These are phyloP conservation scores for Bagarius yarrelli DNA, from an alignment of 2,113 vertebrate species.

Conservation along the genomic window DNA sequence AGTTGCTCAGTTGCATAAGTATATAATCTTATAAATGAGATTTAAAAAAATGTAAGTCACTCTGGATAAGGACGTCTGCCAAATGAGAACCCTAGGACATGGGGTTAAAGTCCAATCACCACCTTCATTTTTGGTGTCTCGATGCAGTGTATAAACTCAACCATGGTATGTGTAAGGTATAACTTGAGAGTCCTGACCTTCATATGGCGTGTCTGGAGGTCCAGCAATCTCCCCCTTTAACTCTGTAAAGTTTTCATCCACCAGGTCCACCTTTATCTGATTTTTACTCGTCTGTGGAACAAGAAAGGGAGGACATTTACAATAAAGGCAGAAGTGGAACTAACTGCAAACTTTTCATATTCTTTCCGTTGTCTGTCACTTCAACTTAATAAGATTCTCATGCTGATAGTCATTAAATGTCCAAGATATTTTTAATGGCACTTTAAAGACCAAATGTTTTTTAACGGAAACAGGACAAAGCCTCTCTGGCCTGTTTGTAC, in stretches of 20 bases:
- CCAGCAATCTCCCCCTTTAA: conserved; percentile 98
- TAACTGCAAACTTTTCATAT: background rate
- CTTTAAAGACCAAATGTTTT: background rate
- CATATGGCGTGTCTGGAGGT: conserved; percentile 97
- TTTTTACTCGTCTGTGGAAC: conserved; percentile 95
- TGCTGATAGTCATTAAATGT: background rate
- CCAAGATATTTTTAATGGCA: background rate
- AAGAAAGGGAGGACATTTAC: conserved; percentile 65
- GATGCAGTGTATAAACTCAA: background rate
- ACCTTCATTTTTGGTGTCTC: too few relatives aligned
- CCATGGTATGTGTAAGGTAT: background rate
- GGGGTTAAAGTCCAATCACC: too few relatives aligned
- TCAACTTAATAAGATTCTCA: background rate
- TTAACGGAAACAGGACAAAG: background rate
- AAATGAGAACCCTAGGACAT: too few relatives aligned
- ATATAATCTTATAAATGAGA: too few relatives aligned
- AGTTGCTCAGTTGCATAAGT: too few relatives aligned
- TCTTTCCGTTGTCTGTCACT: background rate
- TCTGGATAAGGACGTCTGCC: too few relatives aligned
- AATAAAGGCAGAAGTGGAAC: background rate
- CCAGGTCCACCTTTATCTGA: conserved; percentile 99
- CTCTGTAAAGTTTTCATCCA: conserved; percentile 99
- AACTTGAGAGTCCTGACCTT: conserved; percentile 78
- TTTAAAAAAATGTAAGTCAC: too few relatives aligned
- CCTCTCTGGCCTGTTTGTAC: background rate